Base-by-base conservation (phyloP, 2,888 invertebrate genomes). In the Volucella inflata region DNA sequence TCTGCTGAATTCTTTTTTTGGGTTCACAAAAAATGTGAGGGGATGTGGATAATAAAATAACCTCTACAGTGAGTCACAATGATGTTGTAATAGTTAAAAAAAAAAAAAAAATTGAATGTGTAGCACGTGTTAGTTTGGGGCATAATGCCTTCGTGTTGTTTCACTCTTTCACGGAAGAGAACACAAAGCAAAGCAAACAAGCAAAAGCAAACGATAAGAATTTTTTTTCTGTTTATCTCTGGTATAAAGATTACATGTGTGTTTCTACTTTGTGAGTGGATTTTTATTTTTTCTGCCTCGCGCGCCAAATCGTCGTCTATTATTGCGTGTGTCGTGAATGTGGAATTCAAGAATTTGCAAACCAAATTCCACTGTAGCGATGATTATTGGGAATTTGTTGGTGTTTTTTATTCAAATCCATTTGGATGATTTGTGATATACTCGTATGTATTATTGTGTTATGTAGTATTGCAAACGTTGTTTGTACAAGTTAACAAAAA, bases 101-200 rank as follows among this genome's bases (percentile, higher is more conserved):
- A 62, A 14, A 36, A 30, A 48, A 62, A 46, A n/a, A 21, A 17
- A 60, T 21, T 21, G 9, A 12, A 38, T 0, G 12, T 30, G 30
- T 6, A 60, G 38, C 72, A 74, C 72, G 72, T 74, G 72, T 50
- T 57, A 17, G 3, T 21, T 36, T 8, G 9, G n/a, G 53, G 17
- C 42, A 12, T 30, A 16, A 53, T 30, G 36, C 16, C 17, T 53
- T 62, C 44, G 42, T 59, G 55, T 30, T 30, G 40, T 75, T 75
- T 65, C 74, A 55, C 74, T 75, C 74, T 65, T 46, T 75, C 64
- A 10, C 48, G 55, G 57, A 57, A 57, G 64, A 75, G 64, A 46
- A 64, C n/a, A n/a, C 17, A 48, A 12, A 11, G 55, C 16, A 48
- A 40, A 57, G 53, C 53, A 46, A n/a, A 46, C 4, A 40, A 14